Evolutionary conservation across 2,797 vertebrate species (phyloP).

Genomic region (Peromyscus melanophrys): DNA sequence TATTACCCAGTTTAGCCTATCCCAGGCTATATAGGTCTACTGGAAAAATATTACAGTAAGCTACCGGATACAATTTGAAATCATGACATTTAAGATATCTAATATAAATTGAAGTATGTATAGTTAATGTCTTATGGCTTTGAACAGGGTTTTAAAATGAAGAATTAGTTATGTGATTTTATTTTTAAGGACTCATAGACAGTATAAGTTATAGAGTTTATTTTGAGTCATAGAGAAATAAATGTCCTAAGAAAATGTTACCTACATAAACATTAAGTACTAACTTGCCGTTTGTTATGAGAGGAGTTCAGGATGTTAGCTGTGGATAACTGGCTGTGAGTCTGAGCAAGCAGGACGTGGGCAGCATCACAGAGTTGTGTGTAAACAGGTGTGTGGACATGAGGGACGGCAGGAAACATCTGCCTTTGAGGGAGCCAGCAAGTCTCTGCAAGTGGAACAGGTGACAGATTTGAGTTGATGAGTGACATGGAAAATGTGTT

Average conservation of each 20-base stretch:
- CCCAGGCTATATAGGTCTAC: neutral
- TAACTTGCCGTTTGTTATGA: conserved; percentile 59
- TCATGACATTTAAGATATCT: conserved; percentile 25
- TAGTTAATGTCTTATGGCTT: conserved; percentile 22
- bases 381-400: conserved; percentile 75
- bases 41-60: conserved; percentile 11
- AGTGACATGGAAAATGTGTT: conserved; percentile 74
- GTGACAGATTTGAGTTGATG: conserved; percentile 67
- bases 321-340: neutral
- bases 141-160: conserved; percentile 60
- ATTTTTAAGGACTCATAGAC: neutral
- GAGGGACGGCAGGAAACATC: conserved; percentile 80
- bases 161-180: neutral
- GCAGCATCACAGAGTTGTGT: neutral
- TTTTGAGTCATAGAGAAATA: conserved; percentile 36
- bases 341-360: conserved; percentile 57
- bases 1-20: neutral
- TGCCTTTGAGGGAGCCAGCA: conserved; percentile 65
- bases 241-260: conserved; percentile 36
- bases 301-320: conserved; percentile 29
- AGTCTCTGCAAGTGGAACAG: conserved; percentile 75
- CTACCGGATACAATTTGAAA: conserved; percentile 33
- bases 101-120: conserved; percentile 9
- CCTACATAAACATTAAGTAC: conserved; percentile 34
- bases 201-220: neutral